Evolutionary conservation across 2,888 invertebrate species (phyloP), one percentile per base, ranked within the genome.

Genomic region (Parnassius orleans): DNA sequence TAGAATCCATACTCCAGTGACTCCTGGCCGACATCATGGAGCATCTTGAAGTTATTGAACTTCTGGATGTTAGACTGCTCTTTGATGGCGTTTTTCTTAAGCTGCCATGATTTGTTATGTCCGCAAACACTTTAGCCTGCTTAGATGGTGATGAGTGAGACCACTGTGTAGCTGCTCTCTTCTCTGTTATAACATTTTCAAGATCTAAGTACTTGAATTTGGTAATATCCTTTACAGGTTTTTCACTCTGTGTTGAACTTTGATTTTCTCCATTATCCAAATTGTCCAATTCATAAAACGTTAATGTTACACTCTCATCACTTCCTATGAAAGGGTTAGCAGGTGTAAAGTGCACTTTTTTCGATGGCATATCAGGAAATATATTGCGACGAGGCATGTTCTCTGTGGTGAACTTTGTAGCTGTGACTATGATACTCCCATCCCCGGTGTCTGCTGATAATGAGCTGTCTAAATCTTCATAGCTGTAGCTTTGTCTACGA

Each of bases 391-490:
- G 82, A 42, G 90, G 91, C 87, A 92, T 84, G 67, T 87, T 87
- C 7, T 87, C 88, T 44, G 81, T 79, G 0, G 90, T 90, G 66
- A 91, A 77, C 71, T 92, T 93, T 3, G 84, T 84, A 0, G 93
- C 92, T 10, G 93, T 93, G n/a, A 92, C 80, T 12, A 92, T 77
- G 51, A 92, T 84, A 57, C 93, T 93, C 42, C 86, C 77, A 61
- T 93, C 93, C 0, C 93, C 93, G 3, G 90, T 76, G 65, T 93
- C 93, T 0, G 93, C 93, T 0, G 93, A 93, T 53, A 93, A 77
- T 0, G 93, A 93, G 67, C 93, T 93, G 73, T 93, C 93, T 42
- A 93, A 78, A 68, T 93, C 93, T 60, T 93, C 93, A 65, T 93
- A 93, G 0, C 79, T 84, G 42, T 75, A 85, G 67, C 81, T 87